These are phyloP conservation scores for Leptocoma aspasia DNA, from an alignment of 2,113 vertebrate genomes.

Conservation along the genomic window DNA sequence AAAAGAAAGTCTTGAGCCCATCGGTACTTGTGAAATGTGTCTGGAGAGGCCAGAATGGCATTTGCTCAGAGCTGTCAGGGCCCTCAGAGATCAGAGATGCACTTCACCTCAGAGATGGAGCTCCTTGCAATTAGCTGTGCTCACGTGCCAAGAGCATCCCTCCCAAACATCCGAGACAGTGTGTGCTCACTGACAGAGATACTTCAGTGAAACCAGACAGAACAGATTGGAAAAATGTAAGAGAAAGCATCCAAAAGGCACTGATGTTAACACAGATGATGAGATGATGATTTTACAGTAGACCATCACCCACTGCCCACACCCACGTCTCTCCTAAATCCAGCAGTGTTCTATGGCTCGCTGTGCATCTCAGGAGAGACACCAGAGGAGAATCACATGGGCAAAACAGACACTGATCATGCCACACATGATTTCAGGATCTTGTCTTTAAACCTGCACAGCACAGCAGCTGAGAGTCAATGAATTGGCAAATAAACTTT, in stretches of 20 bases:
- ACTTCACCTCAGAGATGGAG: not conserved
- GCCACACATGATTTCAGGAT: not conserved
- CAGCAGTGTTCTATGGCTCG: not conserved
- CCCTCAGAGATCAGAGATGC: not conserved
- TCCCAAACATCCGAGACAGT: not conserved
- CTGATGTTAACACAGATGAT: not conserved
- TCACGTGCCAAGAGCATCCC: not conserved
- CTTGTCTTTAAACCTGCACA: not conserved
- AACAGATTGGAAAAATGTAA: not conserved
- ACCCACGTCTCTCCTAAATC: not conserved
- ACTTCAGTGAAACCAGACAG: not conserved
- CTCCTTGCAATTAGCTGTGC: not conserved
- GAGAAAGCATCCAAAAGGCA: not conserved
- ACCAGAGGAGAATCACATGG: not conserved
- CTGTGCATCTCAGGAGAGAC: not conserved
- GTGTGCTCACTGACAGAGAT: not conserved
- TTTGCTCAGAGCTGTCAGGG: not conserved
- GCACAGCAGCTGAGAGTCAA: not conserved
- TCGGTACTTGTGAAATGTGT: not conserved
- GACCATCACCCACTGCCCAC: not conserved
- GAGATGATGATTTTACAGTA: not conserved
- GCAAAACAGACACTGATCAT: not conserved
- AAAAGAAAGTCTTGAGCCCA: not conserved
- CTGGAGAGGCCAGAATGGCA: not conserved
- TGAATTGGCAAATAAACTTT: not conserved